Percentiles rank a stretch among this genome's conserved stretches.
These are phyloP conservation scores for Notolepis coatsorum DNA, from an alignment of 2,797 vertebrate species.

Conservation along the genomic window DNA sequence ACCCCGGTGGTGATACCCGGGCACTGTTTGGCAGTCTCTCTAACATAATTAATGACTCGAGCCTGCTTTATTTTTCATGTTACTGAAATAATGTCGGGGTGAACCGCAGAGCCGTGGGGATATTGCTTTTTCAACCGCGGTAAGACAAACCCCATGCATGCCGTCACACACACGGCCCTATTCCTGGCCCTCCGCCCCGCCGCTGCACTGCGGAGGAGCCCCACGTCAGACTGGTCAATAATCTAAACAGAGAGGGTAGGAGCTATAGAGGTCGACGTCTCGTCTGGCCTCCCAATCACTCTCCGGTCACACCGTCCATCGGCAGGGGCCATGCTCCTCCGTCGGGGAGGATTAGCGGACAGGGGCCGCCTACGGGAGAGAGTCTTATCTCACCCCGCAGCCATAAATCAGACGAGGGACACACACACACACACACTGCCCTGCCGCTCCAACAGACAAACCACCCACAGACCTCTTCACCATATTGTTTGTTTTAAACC, in stretches of 20 bases:
- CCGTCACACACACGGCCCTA: too few species aligned
- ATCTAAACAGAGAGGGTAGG: neutral
- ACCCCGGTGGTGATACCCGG: too few species aligned
- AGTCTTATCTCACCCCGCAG: conserved; percentile 78
- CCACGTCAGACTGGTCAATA: neutral
- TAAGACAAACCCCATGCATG: too few species aligned
- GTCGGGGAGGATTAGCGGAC: conserved; percentile 72
- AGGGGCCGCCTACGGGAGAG: conserved; percentile 48
- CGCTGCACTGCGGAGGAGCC: conserved; percentile 5
- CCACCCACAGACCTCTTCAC: conserved; percentile 48
- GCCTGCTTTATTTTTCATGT: too few species aligned
- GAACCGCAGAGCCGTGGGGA: too few species aligned
- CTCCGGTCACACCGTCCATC: conserved; percentile 28
- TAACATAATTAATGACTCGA: too few species aligned
- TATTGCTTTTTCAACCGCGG: too few species aligned
- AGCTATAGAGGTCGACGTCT: conserved; percentile 37
- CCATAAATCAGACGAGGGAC: conserved; percentile 77
- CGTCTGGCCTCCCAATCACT: conserved; percentile 31
- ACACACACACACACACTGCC: conserved; percentile 19
- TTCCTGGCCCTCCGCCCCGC: too few species aligned
- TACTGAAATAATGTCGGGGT: too few species aligned
- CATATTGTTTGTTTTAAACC: conserved; percentile 70
- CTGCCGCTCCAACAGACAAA: conserved; percentile 51
- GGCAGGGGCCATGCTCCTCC: conserved; percentile 49
- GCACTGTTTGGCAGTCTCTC: too few species aligned